A percentile compares a stretch with the other conserved stretches of the same genome.
Evolutionary conservation across 1,140 invertebrate species (phyloP).

Genomic region (Heliothis subflexa): DNA sequence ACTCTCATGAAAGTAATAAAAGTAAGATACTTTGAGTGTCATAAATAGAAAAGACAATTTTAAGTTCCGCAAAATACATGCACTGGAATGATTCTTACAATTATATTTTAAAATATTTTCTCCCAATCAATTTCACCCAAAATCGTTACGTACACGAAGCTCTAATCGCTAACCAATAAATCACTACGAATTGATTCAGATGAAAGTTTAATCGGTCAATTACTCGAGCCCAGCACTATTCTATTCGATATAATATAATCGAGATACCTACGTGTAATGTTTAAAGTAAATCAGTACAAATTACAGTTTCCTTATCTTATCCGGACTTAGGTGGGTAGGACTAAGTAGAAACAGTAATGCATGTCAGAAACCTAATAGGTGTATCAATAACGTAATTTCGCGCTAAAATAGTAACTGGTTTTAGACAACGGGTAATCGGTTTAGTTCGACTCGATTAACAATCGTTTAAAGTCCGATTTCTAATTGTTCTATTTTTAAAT

Average conservation of each 20-base stretch:
- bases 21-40: background rate
- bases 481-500: constrained; percentile 19
- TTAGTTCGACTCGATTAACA: constrained; percentile 19
- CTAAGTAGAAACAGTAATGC: constrained; percentile 4
- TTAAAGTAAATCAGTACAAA: constrained; percentile 6
- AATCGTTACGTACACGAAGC: background rate
- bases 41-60: no score
- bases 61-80: no score
- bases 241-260: constrained; percentile 4
- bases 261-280: background rate
- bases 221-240: constrained; percentile 12
- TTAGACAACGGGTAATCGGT: constrained; percentile 20
- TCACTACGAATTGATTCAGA: constrained; percentile 27
- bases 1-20: no score
- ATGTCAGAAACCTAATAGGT: constrained; percentile 12
- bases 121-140: constrained; percentile 17
- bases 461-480: background rate
- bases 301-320: constrained; percentile 24
- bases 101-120: background rate
- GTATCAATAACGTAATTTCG: constrained; percentile 21
- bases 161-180: constrained; percentile 10
- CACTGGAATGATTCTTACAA: no score
- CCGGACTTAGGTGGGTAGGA: background rate
- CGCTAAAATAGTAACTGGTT: constrained; percentile 21
- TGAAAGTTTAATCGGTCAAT: constrained; percentile 10